Base-by-base conservation (phyloP, 2,113 vertebrate genomes). In the Reinhardtius hippoglossoides region DNA sequence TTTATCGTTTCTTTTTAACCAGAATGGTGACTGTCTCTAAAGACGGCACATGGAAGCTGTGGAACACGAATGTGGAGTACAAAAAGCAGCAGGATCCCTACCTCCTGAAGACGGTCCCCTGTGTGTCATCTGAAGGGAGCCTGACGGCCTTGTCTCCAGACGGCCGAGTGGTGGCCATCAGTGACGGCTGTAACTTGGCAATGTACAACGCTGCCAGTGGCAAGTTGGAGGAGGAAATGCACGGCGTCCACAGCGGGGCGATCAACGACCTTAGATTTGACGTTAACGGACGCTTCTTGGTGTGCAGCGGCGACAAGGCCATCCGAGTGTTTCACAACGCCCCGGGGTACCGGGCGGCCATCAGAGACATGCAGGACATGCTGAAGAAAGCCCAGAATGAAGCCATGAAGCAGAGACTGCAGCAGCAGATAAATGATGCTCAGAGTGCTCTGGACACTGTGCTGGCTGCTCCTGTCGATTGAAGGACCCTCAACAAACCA, bases 11-110 rank as follows among this genome's bases (percentile, higher is more conserved):
- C 21, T 6, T 13, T 37, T 64, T 1, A 24, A 3, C 56, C 91
- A 99, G 98, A 91, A 99, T 99, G 98, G 97, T 93, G 0, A 97
- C 96, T 0, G 90, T 99, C 52, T 99, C 97, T 0, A 99, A 97
- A 91, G 98, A 99, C 0, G 94, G 98, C 2, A 99, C 97, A 0
- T 99, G 98, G 98, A 98, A 97, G 86, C 93, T 98, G 74, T 99
- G 98, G 98, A 96, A 98, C 90, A 99, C 97, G 0, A 92, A 97
- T 0, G 97, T 99, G 67, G 97, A 99, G 62, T 99, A 98, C 69
- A 97, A 97, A 87, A 95, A 98, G 92, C 96, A 99, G 79, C 98
- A 99, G 92, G 97, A 99, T 56, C 98, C 98, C 0, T 97, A 97
- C 88, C 87, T 99, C 68, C 93, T 99, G 56, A 94, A 92, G 83